Evolutionary conservation across 2,797 vertebrate genomes (phyloP).

Genomic region (Trachurus trachurus): DNA sequence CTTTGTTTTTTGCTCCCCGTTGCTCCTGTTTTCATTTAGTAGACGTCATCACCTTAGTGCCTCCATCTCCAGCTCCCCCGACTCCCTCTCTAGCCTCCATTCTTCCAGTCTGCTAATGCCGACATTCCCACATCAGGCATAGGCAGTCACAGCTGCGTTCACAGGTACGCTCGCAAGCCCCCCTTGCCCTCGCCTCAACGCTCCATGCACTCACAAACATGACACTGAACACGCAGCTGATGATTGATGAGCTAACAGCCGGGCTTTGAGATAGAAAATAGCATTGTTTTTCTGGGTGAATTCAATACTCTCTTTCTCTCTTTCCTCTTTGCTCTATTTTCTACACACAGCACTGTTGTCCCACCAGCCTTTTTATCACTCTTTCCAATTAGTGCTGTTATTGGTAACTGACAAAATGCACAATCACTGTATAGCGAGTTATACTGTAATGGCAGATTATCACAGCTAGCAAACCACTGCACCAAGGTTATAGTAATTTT

Average conservation of each 20-base stretch:
- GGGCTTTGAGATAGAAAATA: conserved; percentile 73
- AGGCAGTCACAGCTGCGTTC: conserved; percentile 67
- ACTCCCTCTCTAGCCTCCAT: conserved; percentile 73
- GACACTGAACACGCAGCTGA: conserved; percentile 64
- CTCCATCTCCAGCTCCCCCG: conserved; percentile 87
- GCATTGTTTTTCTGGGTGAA: conserved; percentile 67
- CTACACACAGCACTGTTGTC: conserved; percentile 1
- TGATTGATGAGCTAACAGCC: conserved; percentile 79
- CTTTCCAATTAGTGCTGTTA: conserved; percentile 35
- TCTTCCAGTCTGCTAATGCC: conserved; percentile 82
- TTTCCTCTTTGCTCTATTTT: conserved; percentile 16
- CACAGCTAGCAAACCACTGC: conserved; percentile 5
- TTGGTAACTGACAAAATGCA: conserved; percentile 36
- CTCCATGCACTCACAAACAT: conserved; percentile 61
- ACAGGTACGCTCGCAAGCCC: conserved; percentile 40
- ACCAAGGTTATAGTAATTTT: too few species aligned
- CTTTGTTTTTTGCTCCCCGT: conserved; percentile 63
- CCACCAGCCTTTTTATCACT: conserved; percentile 3
- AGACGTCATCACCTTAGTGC: conserved; percentile 89
- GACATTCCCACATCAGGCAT: conserved; percentile 84
- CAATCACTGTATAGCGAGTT: not conserved
- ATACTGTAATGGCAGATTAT: conserved; percentile 24
- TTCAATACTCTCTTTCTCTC: conserved; percentile 32
- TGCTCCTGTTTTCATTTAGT: conserved; percentile 89
- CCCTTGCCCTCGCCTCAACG: conserved; percentile 27